Conservation (phyloP, 64 coral and sea anemone species). For the Pocillopora verrucosa region DNA sequence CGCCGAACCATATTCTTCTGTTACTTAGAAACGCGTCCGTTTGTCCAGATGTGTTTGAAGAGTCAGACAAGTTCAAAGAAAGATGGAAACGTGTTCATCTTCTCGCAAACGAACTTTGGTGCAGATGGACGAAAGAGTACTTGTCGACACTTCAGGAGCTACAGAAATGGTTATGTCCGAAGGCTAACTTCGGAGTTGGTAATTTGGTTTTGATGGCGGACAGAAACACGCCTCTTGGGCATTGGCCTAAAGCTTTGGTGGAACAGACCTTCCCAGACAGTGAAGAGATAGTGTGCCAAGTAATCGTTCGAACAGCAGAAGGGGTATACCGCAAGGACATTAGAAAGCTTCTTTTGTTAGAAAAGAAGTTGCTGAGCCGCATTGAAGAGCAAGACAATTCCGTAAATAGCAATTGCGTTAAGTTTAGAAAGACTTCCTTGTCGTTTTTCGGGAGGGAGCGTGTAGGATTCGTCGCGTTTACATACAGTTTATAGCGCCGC, state of each 20-base stretch:
- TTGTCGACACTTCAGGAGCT: slow-evolving; percentile 46
- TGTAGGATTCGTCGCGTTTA: not conserved
- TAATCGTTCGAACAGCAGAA: slow-evolving; percentile 54
- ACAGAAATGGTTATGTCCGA: slow-evolving; percentile 47
- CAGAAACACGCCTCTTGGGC: slow-evolving; percentile 38
- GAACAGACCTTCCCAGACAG: slow-evolving; percentile 41
- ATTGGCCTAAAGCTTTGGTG: slow-evolving; percentile 64
- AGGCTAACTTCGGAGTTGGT: slow-evolving; percentile 48
- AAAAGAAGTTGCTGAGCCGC: slow-evolving; percentile 44
- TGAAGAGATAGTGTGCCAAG: slow-evolving; percentile 51
- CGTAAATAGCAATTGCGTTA: not conserved
- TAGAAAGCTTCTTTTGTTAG: slow-evolving; percentile 53
- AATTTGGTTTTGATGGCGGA: slow-evolving; percentile 39
- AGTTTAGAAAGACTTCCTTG: not conserved
- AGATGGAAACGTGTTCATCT: no score
- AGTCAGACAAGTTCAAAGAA: no score
- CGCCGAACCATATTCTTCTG: slow-evolving; percentile 39
- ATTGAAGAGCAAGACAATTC: not conserved
- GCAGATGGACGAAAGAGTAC: not conserved
- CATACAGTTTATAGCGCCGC: no score
- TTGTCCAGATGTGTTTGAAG: not conserved
- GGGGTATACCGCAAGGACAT: slow-evolving; percentile 51
- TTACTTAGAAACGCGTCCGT: slow-evolving; percentile 10
- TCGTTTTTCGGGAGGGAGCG: not conserved
- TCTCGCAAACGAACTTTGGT: no score